Evolutionary conservation across 2,888 invertebrate genomes (phyloP).

Genomic region (Nemapogon koenigi): DNA sequence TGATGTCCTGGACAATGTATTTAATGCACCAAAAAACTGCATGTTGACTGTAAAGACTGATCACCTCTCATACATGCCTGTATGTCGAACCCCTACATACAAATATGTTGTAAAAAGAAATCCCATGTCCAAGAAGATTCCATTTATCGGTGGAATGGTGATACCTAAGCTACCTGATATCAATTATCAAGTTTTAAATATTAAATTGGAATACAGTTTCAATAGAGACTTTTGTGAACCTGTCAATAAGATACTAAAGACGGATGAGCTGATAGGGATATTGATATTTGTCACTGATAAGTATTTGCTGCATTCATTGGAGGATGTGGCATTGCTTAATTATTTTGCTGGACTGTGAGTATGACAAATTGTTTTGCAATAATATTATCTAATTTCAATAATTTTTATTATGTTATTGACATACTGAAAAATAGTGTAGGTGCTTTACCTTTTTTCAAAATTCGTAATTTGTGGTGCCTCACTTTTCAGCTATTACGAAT

Average conservation of each 20-base stretch:
- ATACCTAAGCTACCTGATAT: slow-evolving; percentile 48
- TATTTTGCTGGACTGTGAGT: slow-evolving; percentile 48
- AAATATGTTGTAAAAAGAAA: slow-evolving; percentile 26
- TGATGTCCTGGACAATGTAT: slow-evolving; percentile 34
- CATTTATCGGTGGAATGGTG: slow-evolving; percentile 40
- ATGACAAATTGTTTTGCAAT: no score
- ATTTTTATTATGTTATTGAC: no score
- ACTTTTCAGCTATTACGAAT: no score
- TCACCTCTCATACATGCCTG: slow-evolving; percentile 37
- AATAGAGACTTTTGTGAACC: slow-evolving; percentile 29
- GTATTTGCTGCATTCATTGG: slow-evolving; percentile 37
- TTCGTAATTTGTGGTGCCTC: no score
- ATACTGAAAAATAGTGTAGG: no score
- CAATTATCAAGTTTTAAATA: slow-evolving; percentile 36
- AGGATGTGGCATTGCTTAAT: slow-evolving; percentile 43
- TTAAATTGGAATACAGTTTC: slow-evolving; percentile 26
- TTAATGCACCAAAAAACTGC: slow-evolving; percentile 38
- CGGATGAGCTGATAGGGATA: slow-evolving; percentile 38
- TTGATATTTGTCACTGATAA: slow-evolving; percentile 50
- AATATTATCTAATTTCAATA: no score
- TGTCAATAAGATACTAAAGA: slow-evolving; percentile 29
- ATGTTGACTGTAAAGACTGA: slow-evolving; percentile 36
- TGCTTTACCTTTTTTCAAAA: no score
- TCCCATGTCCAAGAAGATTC: slow-evolving; percentile 21
- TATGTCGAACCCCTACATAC: slow-evolving; percentile 30